These are phyloP conservation scores for Phoebastria nigripes DNA, from an alignment of 2,797 vertebrate genomes.

Conservation along the genomic window DNA sequence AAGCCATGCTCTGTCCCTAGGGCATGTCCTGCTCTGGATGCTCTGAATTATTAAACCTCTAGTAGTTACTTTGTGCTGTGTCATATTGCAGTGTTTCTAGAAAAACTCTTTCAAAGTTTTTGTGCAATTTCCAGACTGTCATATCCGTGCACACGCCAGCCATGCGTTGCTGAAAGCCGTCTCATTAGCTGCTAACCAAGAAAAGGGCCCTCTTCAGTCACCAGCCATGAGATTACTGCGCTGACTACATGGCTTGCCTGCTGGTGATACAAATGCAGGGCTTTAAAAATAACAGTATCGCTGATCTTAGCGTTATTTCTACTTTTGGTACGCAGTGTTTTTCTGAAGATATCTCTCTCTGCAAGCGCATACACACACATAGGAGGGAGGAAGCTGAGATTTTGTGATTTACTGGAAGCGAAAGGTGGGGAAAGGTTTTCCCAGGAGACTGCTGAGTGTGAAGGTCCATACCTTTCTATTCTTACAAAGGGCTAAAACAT, in stretches of 20 bases:
- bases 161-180: neutral
- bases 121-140: neutral
- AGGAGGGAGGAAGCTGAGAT: neutral
- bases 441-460: neutral
- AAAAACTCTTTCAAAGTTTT: neutral
- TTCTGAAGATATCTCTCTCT: neutral
- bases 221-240: neutral
- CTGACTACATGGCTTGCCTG: neutral
- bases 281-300: neutral
- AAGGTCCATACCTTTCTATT: neutral
- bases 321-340: accelerated
- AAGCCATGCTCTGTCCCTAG: neutral
- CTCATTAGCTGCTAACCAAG: neutral
- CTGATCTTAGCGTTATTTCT: neutral
- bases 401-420: neutral
- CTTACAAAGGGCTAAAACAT: neutral
- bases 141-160: neutral
- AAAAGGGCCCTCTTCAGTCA: neutral
- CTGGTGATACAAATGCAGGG: neutral
- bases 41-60: neutral
- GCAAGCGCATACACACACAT: accelerated
- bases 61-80: neutral
- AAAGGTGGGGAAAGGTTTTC: neutral
- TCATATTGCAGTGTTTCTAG: neutral
- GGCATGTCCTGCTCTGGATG: neutral